Base-by-base conservation (phyloP, 2,888 invertebrate genomes). In the Gasteruption jaculator region DNA sequence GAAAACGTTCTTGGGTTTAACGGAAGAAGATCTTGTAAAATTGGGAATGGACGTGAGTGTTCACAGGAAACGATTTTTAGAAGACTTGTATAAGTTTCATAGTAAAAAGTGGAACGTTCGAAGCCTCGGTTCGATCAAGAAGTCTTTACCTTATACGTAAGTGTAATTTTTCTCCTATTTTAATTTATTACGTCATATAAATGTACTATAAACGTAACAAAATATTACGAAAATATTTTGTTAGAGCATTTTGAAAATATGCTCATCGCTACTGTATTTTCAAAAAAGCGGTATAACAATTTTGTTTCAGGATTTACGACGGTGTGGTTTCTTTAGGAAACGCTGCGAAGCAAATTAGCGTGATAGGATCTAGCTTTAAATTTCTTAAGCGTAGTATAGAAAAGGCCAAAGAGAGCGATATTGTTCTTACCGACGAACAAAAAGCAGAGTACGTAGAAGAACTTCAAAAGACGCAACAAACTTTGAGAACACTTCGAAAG, bases 1-100 rank as follows among this genome's bases (percentile, higher is more conserved):
- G 14, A 71, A 74, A 41, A 71, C 72, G 2, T 81, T 85, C 54
- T 58, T 85, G 4, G 68, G 77, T 24, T 55, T 81, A 26, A 74
- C 76, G 50, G 79, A 82, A 32, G 61, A 73, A 0, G 78, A 80
- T 54, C 73, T 85, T 62, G 59, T 73, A 30, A 60, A 71, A 37
- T 52, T 83, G 24, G 82, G 81, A 22, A 72, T 85, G 12, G 68
- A 74, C 3, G 73, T 82, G 67, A 78, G 78, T 1, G 78, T 74
- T 50, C 80, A 83, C 56, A 72, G 80, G 46, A 74, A 76, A 46
- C 73, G 78, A 56, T 73, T 83, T 46, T 60, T 73, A 38, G 58
- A 65, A 22, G 78, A 78, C 1, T 57, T 83, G 32, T 71, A 75
- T 36, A 74, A 73, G 48, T 82, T 83, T 58, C 83, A 83, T 54